Percentiles rank a stretch among this genome's conserved stretches.
These are phyloP conservation scores for Otolemur crassicaudatus DNA, from an alignment of 2,797 vertebrate genomes.

Conservation along the genomic window DNA sequence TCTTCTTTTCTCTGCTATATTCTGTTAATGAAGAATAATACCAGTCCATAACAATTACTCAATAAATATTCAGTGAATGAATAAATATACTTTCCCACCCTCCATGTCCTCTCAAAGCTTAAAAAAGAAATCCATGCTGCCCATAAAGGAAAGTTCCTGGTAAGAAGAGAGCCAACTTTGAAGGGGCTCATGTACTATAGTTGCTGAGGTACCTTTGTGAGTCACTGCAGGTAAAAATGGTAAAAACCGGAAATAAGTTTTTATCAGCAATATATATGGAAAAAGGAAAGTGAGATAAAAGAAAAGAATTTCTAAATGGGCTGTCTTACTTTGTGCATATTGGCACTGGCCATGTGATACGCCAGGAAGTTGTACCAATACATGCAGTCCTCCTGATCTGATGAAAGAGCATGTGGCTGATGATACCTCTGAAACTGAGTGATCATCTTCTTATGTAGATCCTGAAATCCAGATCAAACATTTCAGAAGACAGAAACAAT, in stretches of 20 bases:
- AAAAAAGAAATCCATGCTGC: slow-evolving; percentile 31
- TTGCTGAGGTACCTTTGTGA: slow-evolving; percentile 6
- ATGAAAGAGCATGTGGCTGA: slow-evolving; percentile 86
- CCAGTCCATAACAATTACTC: not conserved
- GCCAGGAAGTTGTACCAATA: slow-evolving; percentile 97
- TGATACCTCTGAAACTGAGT: slow-evolving; percentile 92
- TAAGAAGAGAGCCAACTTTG: slow-evolving; percentile 18
- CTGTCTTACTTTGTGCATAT: slow-evolving; percentile 92
- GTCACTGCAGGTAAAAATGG: not conserved
- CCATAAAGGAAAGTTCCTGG: not conserved
- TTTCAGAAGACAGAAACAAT: slow-evolving; percentile 57
- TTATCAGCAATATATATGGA: not conserved
- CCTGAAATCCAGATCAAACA: slow-evolving; percentile 85
- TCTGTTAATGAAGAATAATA: not conserved
- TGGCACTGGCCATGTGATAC: slow-evolving; percentile 95
- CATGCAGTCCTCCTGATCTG: slow-evolving; percentile 92
- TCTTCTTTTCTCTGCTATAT: too few relatives aligned
- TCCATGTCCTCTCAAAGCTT: slow-evolving; percentile 26
- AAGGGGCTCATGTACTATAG: slow-evolving; percentile 4
- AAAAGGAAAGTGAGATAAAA: not conserved
- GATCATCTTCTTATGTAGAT: slow-evolving; percentile 94
- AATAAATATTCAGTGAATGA: slow-evolving; percentile 3
- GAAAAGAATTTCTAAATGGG: slow-evolving; percentile 11
- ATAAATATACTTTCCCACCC: not conserved
- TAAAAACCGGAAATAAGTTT: not conserved